Base-by-base conservation (phyloP, 1,140 invertebrate genomes). In the Brachystomella parvula region DNA sequence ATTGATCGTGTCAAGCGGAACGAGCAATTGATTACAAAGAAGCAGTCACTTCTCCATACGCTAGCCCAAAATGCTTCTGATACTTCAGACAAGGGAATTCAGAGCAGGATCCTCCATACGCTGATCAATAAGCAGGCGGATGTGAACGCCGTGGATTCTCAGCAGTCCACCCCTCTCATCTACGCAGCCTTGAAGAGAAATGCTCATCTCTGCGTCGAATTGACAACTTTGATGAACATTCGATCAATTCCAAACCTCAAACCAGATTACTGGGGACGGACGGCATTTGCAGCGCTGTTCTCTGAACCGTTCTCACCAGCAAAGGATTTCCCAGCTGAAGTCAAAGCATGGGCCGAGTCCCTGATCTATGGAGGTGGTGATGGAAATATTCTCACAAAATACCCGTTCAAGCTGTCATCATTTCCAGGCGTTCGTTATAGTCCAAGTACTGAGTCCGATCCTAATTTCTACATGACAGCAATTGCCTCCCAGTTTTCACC, bases 101-200 rank as follows among this genome's bases (percentile, higher is more conserved):
- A 56, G 19, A 24, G 15, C 28, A 63, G 62, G 59, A 60, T 65
- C 47, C 32, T 57, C 0, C 24, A 68, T 47, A 15, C 31, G 1
- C 32, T 71, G 3, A 3, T 68, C 3, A 15, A 0, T 39, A 72
- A 68, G 35, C 63, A 61, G 56, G 28, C 69, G 6, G 66, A 63
- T 29, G 73, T 59, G 28, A 76, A 6, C 71, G 60, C 47, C 58
- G 63, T 21, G 56, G 81, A 82, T 73, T 75, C 75, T n/a, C 74
- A 76, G 71, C 76, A 76, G 1, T 76, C 77, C 56, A 77, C 75
- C 39, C 75, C 79, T n/a, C 63, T 82, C 2, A 76, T 76, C 47
- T 81, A 80, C 75, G 78, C 78, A 32, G 76, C 76, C 63, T 70
- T 81, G 2, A 75, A 76, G 35, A 75, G 77, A 61, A 79, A 81